Evolutionary conservation across 2,888 invertebrate species (phyloP).

Genomic region (Lordiphosa fenestrarum): DNA sequence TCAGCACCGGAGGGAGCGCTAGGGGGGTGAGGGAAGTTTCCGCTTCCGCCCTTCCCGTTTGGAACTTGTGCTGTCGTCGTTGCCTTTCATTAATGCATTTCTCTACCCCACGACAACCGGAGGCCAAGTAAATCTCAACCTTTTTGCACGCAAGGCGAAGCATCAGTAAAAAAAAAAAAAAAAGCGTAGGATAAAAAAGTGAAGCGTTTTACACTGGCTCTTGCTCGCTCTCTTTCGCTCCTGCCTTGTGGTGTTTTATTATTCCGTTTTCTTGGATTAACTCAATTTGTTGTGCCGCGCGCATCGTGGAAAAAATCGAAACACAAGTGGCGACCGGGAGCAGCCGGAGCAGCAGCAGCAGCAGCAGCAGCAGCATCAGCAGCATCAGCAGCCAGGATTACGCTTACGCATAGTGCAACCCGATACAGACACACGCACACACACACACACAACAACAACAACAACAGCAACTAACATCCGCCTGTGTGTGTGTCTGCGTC

Average conservation of each 20-base stretch:
- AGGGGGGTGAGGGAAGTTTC: slow-evolving; percentile 37
- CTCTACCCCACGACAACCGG: slow-evolving; percentile 37
- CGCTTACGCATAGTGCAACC: slow-evolving; percentile 59
- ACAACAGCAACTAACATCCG: slow-evolving; percentile 19
- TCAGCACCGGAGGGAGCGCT: not conserved
- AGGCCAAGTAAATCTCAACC: slow-evolving; percentile 70
- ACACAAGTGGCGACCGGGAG: slow-evolving; percentile 43
- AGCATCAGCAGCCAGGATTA: slow-evolving; percentile 33
- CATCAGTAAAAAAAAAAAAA: slow-evolving; percentile 17
- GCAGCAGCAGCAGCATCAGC: slow-evolving; percentile 21
- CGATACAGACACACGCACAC: slow-evolving; percentile 38
- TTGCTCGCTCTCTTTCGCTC: slow-evolving; percentile 14
- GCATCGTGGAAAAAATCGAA: slow-evolving; percentile 50
- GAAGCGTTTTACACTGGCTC: slow-evolving; percentile 7
- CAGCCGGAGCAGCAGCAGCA: slow-evolving; percentile 21
- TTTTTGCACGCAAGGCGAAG: slow-evolving; percentile 42
- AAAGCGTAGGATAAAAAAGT: slow-evolving; percentile 38
- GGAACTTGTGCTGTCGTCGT: slow-evolving; percentile 10
- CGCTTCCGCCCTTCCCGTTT: slow-evolving; percentile 38
- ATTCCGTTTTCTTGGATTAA: slow-evolving; percentile 74
- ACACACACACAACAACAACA: slow-evolving; percentile 17
- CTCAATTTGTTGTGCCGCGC: slow-evolving; percentile 71
- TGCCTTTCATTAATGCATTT: slow-evolving; percentile 67
- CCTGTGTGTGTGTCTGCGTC: slow-evolving; percentile 16
- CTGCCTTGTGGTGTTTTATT: slow-evolving; percentile 53